A percentile compares a stretch with the other conserved stretches of the same genome.
Conservation (phyloP, 2,888 invertebrate species). For the Caenorhabditis wallacei region DNA sequence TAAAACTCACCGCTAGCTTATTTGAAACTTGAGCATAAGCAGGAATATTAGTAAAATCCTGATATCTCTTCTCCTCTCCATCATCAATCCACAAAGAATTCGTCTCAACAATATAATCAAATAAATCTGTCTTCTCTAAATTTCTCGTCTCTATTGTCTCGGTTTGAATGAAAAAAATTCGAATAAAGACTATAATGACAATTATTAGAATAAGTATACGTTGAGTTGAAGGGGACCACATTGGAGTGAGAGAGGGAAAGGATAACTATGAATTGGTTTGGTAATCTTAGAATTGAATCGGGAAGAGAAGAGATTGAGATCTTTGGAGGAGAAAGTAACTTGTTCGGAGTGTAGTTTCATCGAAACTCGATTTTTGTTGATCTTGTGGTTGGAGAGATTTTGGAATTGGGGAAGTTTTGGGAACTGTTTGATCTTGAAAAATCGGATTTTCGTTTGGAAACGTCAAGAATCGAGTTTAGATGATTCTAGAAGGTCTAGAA, state of each 20-base stretch:
- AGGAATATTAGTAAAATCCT: conserved; percentile 30
- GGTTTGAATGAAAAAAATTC: conserved; percentile 11
- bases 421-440: no score
- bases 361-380: no score
- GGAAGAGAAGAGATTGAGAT: not conserved
- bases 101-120: conserved; percentile 36
- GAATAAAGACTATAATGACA: conserved; percentile 7
- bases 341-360: not conserved
- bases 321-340: not conserved
- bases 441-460: no score
- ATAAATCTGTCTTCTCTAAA: conserved; percentile 19
- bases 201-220: conserved; percentile 14
- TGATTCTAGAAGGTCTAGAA: no score
- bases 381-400: no score
- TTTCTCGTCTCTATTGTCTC: not conserved
- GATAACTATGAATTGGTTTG: not conserved
- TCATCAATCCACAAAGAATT: conserved; percentile 41
- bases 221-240: conserved; percentile 52
- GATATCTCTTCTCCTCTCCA: conserved; percentile 46
- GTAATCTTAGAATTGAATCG: not conserved
- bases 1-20: conserved; percentile 28
- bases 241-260: not conserved
- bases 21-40: conserved; percentile 34
- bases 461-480: no score
- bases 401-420: no score